These are phyloP conservation scores for Digitonthophagus gazella DNA, from an alignment of 2,888 invertebrate genomes.

Conservation along the genomic window DNA sequence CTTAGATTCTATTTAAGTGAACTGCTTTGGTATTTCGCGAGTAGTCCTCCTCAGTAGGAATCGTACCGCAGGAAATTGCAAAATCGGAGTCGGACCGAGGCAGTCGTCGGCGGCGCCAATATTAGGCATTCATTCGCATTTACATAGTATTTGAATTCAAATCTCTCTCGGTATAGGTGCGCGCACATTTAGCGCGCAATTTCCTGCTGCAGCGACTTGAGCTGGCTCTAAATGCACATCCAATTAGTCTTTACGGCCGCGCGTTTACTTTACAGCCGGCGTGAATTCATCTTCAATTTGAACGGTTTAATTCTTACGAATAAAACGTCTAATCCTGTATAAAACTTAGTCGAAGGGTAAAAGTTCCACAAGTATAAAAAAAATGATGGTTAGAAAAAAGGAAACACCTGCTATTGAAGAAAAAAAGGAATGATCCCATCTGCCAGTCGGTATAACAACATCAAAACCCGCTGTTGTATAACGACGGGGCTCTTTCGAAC, in stretches of 20 bases:
- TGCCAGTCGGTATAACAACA: background rate
- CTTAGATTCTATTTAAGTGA: background rate
- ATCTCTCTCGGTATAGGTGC: background rate
- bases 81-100: background rate
- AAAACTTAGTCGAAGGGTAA: background rate
- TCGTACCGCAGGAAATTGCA: background rate
- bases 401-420: background rate
- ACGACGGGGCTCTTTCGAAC: background rate
- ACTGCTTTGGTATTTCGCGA: background rate
- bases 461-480: background rate
- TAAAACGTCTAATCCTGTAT: background rate
- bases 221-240: background rate
- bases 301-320: background rate
- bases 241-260: background rate
- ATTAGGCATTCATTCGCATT: background rate
- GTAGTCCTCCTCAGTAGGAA: background rate
- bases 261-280: background rate
- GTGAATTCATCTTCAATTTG: background rate
- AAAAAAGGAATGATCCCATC: background rate
- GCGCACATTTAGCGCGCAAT: background rate
- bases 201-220: background rate
- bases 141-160: background rate
- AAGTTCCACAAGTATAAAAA: background rate
- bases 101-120: background rate
- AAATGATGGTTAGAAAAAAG: background rate